Evolutionary conservation across 1,140 invertebrate genomes (phyloP), one percentile per base, ranked within the genome.

Genomic region (Lycorma delicatula): DNA sequence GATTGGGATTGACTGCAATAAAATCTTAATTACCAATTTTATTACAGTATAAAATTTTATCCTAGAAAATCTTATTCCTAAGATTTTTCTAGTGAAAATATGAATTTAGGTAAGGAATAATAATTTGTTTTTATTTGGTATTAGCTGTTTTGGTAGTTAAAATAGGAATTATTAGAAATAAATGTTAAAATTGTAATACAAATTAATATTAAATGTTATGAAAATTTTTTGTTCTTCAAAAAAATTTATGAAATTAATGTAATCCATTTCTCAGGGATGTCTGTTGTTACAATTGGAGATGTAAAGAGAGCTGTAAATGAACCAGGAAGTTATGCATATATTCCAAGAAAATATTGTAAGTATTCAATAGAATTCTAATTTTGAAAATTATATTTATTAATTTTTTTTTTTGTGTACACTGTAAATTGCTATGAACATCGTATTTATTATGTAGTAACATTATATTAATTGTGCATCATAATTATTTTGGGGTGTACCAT

Each of bases 261-360:
- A 9, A 34, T 34, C 9, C 23, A 16, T 41, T 41, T 41, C 36
- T 4, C 48, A 57, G 56, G 29, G 11, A 46, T 26, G 20, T 41
- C 31, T 20, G 28, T 38, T 66, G 78, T 93, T 7, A 83, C 80
- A 23, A 90, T 93, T 67, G 89, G 85, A 48, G 82, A 85, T 73
- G 79, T 91, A 52, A 80, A 77, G 11, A 87, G 85, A 66, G 73
- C 76, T 27, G 72, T 91, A 1, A 79, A 72, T 58, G 62, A 72
- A 52, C 77, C 86, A 1, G 80, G 80, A 67, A 77, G 82, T 70
- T 79, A 83, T 28, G 85, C 92, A 74, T 83, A 90, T 70, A 86
- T 95, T 18, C 92, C 93, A 4, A 75, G 79, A 67, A 85, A 88
- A 67, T 93, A 92, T 70, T 78, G 89, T 91, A 77, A 84, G 84